Evolutionary conservation across 2,888 invertebrate genomes (phyloP).

Genomic region (Drosophila nigricruria): DNA sequence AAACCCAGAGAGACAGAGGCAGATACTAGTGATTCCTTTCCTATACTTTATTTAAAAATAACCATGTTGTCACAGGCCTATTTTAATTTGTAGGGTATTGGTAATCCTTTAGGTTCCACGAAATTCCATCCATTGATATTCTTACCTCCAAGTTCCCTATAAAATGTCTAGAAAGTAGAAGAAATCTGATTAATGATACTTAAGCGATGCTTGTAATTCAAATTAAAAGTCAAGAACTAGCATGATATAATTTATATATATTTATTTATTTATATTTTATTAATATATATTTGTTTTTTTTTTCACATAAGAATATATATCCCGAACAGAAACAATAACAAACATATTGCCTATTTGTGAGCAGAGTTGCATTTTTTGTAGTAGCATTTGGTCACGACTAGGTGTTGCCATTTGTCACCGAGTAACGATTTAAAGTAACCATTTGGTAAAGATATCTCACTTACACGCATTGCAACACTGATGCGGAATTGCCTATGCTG

Average conservation of each 20-base stretch:
- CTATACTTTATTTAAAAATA: constrained; percentile 13
- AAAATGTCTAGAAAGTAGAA: background rate
- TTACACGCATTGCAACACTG: constrained; percentile 61
- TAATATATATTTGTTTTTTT: too few species aligned
- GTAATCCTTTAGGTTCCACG: background rate
- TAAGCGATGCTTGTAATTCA: background rate
- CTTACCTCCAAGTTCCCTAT: background rate
- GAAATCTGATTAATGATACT: background rate
- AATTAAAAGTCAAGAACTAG: background rate
- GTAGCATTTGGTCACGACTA: constrained; percentile 44
- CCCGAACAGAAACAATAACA: constrained; percentile 41
- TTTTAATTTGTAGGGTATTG: background rate
- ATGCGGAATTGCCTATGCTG: constrained; percentile 40
- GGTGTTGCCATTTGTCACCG: constrained; percentile 47
- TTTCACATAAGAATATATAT: background rate
- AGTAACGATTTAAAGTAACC: constrained; percentile 58
- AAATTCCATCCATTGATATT: background rate
- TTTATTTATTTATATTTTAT: too few species aligned
- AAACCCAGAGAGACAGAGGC: constrained; percentile 2
- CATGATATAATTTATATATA: background rate
- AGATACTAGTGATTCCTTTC: background rate
- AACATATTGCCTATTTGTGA: constrained; percentile 30
- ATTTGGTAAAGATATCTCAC: constrained; percentile 52
- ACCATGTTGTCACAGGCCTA: background rate
- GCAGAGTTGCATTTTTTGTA: constrained; percentile 60